Percentiles rank a stretch among this genome's conserved stretches.
phyloP scores from a whole-genome alignment of 2,113 vertebrate genomes.

The Pachycephala philippinensis region DNA sequence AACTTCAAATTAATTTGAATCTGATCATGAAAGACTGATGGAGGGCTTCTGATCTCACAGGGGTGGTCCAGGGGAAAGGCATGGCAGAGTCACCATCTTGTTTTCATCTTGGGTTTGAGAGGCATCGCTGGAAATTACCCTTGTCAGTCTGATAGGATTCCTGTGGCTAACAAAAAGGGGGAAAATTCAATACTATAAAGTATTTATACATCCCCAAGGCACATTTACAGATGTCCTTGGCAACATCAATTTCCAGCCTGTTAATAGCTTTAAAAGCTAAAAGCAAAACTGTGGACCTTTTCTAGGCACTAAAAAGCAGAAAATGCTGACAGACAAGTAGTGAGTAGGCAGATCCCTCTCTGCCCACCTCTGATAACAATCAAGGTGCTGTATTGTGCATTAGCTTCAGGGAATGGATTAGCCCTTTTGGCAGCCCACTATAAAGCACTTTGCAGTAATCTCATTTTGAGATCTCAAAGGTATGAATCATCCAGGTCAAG shows the following conservation, averaged over 20 bases:
- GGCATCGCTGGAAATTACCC: background rate
- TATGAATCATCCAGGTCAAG: slow-evolving; percentile 52
- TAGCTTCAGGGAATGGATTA: slow-evolving; percentile 51
- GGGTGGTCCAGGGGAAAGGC: background rate
- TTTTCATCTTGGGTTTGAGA: background rate
- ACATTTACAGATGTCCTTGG: slow-evolving; percentile 44
- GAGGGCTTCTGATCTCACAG: background rate
- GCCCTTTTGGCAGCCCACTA: slow-evolving; percentile 41
- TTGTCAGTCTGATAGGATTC: background rate
- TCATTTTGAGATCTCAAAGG: slow-evolving; percentile 46
- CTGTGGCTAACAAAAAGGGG: slow-evolving; percentile 32
- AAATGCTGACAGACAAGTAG: slow-evolving; percentile 54
- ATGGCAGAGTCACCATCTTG: background rate
- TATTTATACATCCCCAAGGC: slow-evolving; percentile 50
- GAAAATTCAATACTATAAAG: slow-evolving; percentile 55
- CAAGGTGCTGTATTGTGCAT: slow-evolving; percentile 39
- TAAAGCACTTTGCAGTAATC: slow-evolving; percentile 58
- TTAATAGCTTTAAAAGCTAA: slow-evolving; percentile 67
- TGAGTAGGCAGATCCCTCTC: slow-evolving; percentile 50
- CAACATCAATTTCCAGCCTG: slow-evolving; percentile 57
- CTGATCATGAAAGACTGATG: background rate
- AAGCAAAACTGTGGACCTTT: slow-evolving; percentile 50
- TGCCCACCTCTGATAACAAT: slow-evolving; percentile 53
- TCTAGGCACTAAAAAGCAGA: slow-evolving; percentile 27
- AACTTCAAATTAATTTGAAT: background rate